phyloP scores from a whole-genome alignment of 2,113 vertebrate species.

The Phrynocephalus versicolor region DNA sequence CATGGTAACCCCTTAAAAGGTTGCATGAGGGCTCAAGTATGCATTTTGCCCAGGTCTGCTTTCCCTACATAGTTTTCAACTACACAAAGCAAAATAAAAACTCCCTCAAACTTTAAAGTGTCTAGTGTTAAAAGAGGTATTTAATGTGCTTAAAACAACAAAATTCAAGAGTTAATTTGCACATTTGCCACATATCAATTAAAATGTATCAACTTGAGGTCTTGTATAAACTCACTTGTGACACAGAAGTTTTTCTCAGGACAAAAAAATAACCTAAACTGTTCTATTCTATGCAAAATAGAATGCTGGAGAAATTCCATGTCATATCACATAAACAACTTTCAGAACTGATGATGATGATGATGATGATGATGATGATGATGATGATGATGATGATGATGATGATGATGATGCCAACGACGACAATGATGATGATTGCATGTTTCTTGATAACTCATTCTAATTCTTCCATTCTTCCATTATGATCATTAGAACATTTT shows the following conservation, averaged over 20 bases:
- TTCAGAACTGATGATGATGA: no score
- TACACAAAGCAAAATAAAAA: background rate
- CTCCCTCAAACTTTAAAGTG: background rate
- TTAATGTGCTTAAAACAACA: background rate
- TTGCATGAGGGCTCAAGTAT: no score
- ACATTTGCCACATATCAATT: background rate
- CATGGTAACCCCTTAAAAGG: no score
- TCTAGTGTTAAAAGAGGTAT: background rate
- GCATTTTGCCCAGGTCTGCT: no score
- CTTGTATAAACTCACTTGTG: constrained; percentile 17
- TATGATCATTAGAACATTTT: no score
- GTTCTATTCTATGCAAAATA: constrained; percentile 8
- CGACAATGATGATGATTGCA: no score
- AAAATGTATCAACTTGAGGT: background rate
- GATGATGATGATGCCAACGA: no score
- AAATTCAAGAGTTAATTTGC: background rate
- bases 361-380: no score
- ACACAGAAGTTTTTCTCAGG: constrained; percentile 28
- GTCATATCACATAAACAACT: constrained; percentile 30
- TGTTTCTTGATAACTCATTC: no score
- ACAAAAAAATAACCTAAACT: constrained; percentile 42
- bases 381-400: no score
- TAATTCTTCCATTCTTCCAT: no score
- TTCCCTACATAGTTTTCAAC: background rate
- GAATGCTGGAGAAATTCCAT: constrained; percentile 46